phyloP scores from a whole-genome alignment of 2,113 vertebrate genomes.

The Nothobranchius kuhntae region DNA sequence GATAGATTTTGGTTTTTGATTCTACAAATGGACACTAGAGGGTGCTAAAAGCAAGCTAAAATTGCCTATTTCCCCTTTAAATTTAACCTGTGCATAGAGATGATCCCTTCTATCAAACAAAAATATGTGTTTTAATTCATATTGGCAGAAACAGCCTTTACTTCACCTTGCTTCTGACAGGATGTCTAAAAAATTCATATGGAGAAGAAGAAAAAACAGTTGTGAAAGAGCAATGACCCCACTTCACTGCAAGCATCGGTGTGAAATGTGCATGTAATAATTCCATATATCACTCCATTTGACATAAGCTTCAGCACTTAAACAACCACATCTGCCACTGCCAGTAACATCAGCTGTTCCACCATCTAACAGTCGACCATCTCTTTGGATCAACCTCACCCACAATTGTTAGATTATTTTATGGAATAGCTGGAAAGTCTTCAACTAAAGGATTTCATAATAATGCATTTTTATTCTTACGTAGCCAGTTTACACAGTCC shows the following conservation, averaged over 20 bases:
- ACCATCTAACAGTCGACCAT: no score
- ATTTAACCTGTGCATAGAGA: not conserved
- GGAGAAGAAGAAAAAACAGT: not conserved
- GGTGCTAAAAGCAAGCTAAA: no score
- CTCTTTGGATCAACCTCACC: no score
- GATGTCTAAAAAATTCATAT: not conserved
- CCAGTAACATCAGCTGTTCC: no score
- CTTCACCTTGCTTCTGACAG: not conserved
- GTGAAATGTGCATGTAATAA: not conserved
- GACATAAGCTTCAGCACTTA: not conserved
- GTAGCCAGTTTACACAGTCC: no score
- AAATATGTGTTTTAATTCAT: not conserved
- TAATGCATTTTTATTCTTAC: no score
- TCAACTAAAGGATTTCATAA: no score
- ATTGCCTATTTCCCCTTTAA: no score
- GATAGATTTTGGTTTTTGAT: no score
- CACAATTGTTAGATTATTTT: no score
- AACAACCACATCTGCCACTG: not conserved
- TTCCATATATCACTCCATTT: not conserved
- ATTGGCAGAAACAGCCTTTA: not conserved
- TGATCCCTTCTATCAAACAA: not conserved
- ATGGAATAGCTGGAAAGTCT: no score
- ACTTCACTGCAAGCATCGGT: not conserved
- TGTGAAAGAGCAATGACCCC: not conserved
- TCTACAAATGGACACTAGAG: no score